These are phyloP conservation scores for Seriola quinqueradiata DNA, from an alignment of 2,113 vertebrate genomes.

Conservation along the genomic window DNA sequence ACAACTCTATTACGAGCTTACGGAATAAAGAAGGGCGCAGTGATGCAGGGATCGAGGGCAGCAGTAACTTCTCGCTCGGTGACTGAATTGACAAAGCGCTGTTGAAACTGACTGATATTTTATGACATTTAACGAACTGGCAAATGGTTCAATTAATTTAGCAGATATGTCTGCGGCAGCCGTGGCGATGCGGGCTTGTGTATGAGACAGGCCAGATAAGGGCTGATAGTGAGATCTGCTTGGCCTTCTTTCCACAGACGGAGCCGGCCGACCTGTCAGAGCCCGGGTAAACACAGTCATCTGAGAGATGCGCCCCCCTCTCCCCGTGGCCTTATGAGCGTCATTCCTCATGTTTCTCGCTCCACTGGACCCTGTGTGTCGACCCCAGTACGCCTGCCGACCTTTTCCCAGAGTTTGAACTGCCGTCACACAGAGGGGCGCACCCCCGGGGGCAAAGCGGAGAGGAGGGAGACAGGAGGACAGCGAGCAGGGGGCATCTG, in stretches of 20 bases:
- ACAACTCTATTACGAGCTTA: not conserved
- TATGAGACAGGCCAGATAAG: slow-evolving; percentile 61
- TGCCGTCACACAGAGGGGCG: slow-evolving; percentile 27
- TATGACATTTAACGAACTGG: slow-evolving; percentile 76
- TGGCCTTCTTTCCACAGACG: slow-evolving; percentile 64
- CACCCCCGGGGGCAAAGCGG: slow-evolving; percentile 41
- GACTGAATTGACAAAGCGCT: slow-evolving; percentile 42
- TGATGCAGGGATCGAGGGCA: not conserved
- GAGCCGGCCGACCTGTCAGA: slow-evolving; percentile 51
- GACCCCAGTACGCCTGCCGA: slow-evolving; percentile 43
- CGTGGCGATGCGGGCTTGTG: slow-evolving; percentile 32
- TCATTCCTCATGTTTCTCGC: slow-evolving; percentile 52
- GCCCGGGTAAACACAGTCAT: slow-evolving; percentile 64
- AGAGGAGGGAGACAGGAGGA: slow-evolving; percentile 14
- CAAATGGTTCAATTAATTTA: slow-evolving; percentile 60
- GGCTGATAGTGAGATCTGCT: slow-evolving; percentile 42
- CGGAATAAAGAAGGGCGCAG: slow-evolving; percentile 10
- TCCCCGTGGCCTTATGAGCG: slow-evolving; percentile 50
- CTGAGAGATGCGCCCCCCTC: slow-evolving; percentile 19
- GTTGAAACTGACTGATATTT: slow-evolving; percentile 67
- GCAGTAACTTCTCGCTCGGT: not conserved
- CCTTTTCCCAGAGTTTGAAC: slow-evolving; percentile 72
- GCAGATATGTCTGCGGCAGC: slow-evolving; percentile 38
- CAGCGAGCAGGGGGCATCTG: not conserved
- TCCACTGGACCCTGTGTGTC: slow-evolving; percentile 47